phyloP scores from a whole-genome alignment of 1,140 invertebrate genomes.

The Rhynchophorus ferrugineus region DNA sequence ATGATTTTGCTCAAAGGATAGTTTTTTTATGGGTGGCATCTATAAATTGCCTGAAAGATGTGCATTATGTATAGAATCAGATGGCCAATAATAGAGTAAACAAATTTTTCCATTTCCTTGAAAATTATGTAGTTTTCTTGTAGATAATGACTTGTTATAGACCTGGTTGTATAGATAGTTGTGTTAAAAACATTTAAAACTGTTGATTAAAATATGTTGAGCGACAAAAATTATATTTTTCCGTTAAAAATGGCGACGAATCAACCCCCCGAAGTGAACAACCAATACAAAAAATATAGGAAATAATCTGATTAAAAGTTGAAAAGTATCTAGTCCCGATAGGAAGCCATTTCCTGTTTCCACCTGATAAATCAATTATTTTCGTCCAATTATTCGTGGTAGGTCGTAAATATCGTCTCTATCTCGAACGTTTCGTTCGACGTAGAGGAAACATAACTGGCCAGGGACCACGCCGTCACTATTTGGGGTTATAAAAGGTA shows the following conservation, averaged over 20 bases:
- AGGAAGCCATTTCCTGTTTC: constrained; percentile 16
- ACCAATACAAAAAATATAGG: neutral
- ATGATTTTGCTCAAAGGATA: too few species aligned
- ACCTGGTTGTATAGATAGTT: too few species aligned
- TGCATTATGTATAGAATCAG: too few species aligned
- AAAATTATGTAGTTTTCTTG: too few species aligned
- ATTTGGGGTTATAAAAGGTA: constrained; percentile 33
- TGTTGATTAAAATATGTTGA: too few species aligned
- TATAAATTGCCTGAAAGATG: too few species aligned
- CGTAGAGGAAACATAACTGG: constrained; percentile 16
- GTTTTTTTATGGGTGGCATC: too few species aligned
- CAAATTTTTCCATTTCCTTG: too few species aligned
- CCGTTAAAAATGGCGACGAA: neutral
- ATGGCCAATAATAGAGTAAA: too few species aligned
- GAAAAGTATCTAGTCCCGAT: neutral
- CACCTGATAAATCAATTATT: constrained; percentile 30
- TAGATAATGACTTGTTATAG: too few species aligned
- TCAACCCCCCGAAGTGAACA: too few species aligned
- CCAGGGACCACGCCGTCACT: constrained; percentile 6
- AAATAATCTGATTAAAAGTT: neutral
- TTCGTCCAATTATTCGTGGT: constrained; percentile 23
- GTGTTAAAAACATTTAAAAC: too few species aligned
- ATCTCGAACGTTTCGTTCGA: neutral
- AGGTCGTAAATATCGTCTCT: constrained; percentile 24
- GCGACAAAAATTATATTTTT: neutral